phyloP scores from a whole-genome alignment of 1,140 invertebrate species.

The Drosophila ercepeae region DNA sequence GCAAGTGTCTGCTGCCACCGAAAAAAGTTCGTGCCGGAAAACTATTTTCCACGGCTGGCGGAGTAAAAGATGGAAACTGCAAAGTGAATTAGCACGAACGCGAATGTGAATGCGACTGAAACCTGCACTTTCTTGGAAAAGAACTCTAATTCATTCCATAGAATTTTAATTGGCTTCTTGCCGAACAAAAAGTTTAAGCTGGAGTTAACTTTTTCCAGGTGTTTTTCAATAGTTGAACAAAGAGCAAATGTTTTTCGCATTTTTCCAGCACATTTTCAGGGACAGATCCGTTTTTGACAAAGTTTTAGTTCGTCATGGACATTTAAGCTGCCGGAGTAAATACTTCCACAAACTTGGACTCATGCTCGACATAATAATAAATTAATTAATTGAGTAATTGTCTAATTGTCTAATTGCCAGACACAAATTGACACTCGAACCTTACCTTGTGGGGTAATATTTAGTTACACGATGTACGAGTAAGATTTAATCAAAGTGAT shows the following conservation, averaged over 20 bases:
- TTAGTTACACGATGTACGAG: slow-evolving; percentile 12
- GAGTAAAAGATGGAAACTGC: slow-evolving; percentile 27
- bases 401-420: slow-evolving; percentile 5
- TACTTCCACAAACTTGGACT: neutral
- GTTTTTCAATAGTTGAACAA: slow-evolving; percentile 40
- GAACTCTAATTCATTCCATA: slow-evolving; percentile 44
- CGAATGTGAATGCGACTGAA: slow-evolving; percentile 40
- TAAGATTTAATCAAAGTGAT: slow-evolving; percentile 10
- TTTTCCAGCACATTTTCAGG: slow-evolving; percentile 7
- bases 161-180: slow-evolving; percentile 45
- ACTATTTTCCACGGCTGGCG: slow-evolving; percentile 37
- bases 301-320: neutral
- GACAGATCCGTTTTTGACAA: neutral
- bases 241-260: slow-evolving; percentile 39
- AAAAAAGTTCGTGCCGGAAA: slow-evolving; percentile 17
- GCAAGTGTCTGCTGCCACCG: slow-evolving; percentile 10
- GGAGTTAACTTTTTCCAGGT: slow-evolving; percentile 43
- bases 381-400: slow-evolving; percentile 10
- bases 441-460: slow-evolving; percentile 13
- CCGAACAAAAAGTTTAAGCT: slow-evolving; percentile 33
- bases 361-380: neutral
- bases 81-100: neutral
- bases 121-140: slow-evolving; percentile 29
- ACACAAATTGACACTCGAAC: slow-evolving; percentile 28
- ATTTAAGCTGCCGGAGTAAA: neutral